Conservation (phyloP, 2,797 vertebrate genomes). For the Iguana delicatissima region DNA sequence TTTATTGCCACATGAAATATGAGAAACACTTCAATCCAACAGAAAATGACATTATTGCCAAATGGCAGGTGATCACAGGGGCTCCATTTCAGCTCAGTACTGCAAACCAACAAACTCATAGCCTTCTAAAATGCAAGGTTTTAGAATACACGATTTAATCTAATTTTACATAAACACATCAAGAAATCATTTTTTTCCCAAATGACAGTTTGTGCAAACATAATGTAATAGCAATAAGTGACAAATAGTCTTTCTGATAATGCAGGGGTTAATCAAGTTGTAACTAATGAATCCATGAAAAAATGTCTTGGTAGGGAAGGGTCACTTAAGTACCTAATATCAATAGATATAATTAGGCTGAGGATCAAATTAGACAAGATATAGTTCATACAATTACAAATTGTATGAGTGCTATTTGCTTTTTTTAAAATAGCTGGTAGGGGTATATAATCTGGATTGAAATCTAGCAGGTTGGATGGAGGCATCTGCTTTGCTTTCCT, state of each 20-base stretch:
- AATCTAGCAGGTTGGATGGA: no score
- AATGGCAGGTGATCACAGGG: slow-evolving; percentile 61
- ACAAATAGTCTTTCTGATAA: slow-evolving; percentile 31
- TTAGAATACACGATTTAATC: slow-evolving; percentile 56
- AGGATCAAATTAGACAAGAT: not conserved
- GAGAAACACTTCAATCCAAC: slow-evolving; percentile 61
- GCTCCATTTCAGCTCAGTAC: slow-evolving; percentile 58
- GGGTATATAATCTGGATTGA: not conserved
- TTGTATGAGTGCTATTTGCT: not conserved
- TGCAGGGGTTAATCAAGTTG: not conserved
- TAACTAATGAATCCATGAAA: not conserved
- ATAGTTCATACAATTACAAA: not conserved
- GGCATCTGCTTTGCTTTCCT: no score
- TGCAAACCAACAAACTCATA: slow-evolving; percentile 57
- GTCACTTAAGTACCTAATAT: not conserved
- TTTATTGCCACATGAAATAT: slow-evolving; percentile 60
- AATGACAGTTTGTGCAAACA: slow-evolving; percentile 71
- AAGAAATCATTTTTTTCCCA: slow-evolving; percentile 68
- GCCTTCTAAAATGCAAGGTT: slow-evolving; percentile 69
- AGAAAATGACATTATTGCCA: slow-evolving; percentile 64
- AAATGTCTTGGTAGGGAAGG: not conserved
- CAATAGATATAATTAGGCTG: not conserved
- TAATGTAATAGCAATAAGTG: slow-evolving; percentile 62
- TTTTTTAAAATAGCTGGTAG: no score
- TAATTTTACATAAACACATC: slow-evolving; percentile 67